phyloP scores from a whole-genome alignment of 2,888 invertebrate species.

The Diaperis boleti region DNA sequence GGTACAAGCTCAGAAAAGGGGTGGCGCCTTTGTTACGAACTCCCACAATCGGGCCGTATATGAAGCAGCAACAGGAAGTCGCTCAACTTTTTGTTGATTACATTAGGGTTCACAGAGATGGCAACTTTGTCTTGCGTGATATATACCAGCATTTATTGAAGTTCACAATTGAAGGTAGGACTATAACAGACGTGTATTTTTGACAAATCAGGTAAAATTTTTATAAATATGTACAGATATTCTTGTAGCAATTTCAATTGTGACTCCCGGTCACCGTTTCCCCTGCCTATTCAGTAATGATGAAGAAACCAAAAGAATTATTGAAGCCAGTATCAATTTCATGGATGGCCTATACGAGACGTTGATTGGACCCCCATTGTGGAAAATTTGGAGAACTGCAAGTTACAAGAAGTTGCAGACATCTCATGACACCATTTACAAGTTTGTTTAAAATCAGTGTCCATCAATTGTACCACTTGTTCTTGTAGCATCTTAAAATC shows the following conservation, averaged over 20 bases:
- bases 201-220: background rate
- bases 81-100: slow-evolving; percentile 66
- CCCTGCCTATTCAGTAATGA: slow-evolving; percentile 60
- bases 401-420: slow-evolving; percentile 67
- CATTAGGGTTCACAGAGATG: slow-evolving; percentile 57
- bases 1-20: slow-evolving; percentile 69
- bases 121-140: slow-evolving; percentile 59
- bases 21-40: slow-evolving; percentile 68
- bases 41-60: slow-evolving; percentile 65
- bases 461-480: slow-evolving; percentile 13
- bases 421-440: slow-evolving; percentile 67
- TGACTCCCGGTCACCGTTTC: slow-evolving; percentile 68
- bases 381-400: slow-evolving; percentile 67
- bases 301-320: slow-evolving; percentile 61
- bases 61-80: slow-evolving; percentile 63
- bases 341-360: slow-evolving; percentile 68
- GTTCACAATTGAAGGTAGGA: slow-evolving; percentile 66
- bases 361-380: slow-evolving; percentile 67
- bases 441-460: slow-evolving; percentile 48
- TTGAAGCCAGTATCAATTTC: slow-evolving; percentile 66
- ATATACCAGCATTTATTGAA: slow-evolving; percentile 62
- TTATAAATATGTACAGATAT: background rate
- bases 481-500: slow-evolving; percentile 51
- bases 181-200: no score
- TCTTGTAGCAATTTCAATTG: slow-evolving; percentile 68